Evolutionary conservation across 1,140 invertebrate species (phyloP), one percentile per base, ranked within the genome.

Genomic region (Drosophila pallidifrons): DNA sequence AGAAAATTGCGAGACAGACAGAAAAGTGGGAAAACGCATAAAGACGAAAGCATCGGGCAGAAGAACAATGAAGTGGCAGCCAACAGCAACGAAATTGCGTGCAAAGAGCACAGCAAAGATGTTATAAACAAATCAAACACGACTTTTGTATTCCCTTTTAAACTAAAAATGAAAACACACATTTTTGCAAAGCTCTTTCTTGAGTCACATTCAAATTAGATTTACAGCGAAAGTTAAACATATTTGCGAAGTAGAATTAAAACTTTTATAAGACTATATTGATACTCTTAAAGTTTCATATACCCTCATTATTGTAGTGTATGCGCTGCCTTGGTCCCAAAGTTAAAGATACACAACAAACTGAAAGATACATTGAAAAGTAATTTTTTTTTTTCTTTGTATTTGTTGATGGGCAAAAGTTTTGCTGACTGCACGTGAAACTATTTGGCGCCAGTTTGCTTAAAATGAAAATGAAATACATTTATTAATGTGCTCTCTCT

Each of bases 1-100:
- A 83, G 83, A 87, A 88, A 87, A 88, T 80, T 87, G 66, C 73
- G 83, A 75, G 80, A 61, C 85, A 88, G 70, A 75, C 80, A 81
- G 41, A 60, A 64, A 83, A 83, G 76, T 80, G 77, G 83, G 74
- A 80, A 88, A 83, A 80, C 82, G 83, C 82, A 87, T 83, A 87
- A 82, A 77, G 80, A 57, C 63, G 70, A 55, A 87, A 52, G 52
- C 68, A 70, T 45, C 54, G 70, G 49, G 51, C 72, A 61, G 70
- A 79, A 61, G 70, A 79, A 83, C 72, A 88, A 87, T 82, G 70
- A 74, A 79, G 74, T 79, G 68, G 57, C 67, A 71, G 43, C 35
- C 25, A 47, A 16, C 68, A 79, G 45, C 55, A 49, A 11, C 52
- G 25, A 74, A 58, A 49, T n/a, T 46, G 46, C 32, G 49, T 35